These are phyloP conservation scores for Meghimatium bilineatum DNA, from an alignment of 2,888 invertebrate species.

Conservation along the genomic window DNA sequence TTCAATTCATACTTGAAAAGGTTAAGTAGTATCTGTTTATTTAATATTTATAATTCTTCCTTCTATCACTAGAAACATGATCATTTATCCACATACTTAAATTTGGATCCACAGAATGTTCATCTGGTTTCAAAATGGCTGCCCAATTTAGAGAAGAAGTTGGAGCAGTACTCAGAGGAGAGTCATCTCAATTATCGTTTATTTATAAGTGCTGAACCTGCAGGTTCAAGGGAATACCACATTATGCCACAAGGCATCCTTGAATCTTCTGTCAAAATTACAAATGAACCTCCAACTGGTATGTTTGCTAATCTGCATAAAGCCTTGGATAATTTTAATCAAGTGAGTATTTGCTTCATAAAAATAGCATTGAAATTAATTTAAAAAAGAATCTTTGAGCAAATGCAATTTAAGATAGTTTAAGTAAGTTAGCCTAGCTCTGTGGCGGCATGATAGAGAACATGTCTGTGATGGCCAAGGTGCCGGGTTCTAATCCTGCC, in stretches of 20 bases:
- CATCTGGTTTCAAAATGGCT: conserved; percentile 97
- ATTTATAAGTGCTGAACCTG: conserved; percentile 96
- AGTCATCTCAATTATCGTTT: conserved; percentile 90
- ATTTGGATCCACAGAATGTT: conserved; percentile 86
- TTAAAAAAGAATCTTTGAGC: too few species aligned
- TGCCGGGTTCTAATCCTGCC: too few species aligned
- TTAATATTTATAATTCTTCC: too few species aligned
- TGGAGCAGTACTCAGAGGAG: conserved; percentile 89
- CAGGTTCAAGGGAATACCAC: conserved; percentile 89
- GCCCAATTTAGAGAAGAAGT: conserved; percentile 90
- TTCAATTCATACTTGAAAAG: too few species aligned
- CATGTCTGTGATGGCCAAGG: too few species aligned
- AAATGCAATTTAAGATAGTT: too few species aligned
- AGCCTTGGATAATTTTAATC: conserved; percentile 94
- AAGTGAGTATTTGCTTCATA: conserved; percentile 76
- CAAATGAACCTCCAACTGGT: conserved; percentile 97
- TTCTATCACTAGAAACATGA: too few species aligned
- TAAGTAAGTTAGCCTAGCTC: too few species aligned
- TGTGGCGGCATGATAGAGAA: too few species aligned
- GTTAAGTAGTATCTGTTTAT: too few species aligned
- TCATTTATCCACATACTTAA: too few species aligned
- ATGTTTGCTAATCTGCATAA: conserved; percentile 98
- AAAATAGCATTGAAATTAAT: too few species aligned
- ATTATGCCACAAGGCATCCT: conserved; percentile 97
- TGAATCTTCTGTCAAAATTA: conserved; percentile 96